Percentiles rank a stretch among this genome's conserved stretches.
These are phyloP conservation scores for Willowsia nigromaculata DNA, from an alignment of 2,888 invertebrate genomes.

Conservation along the genomic window DNA sequence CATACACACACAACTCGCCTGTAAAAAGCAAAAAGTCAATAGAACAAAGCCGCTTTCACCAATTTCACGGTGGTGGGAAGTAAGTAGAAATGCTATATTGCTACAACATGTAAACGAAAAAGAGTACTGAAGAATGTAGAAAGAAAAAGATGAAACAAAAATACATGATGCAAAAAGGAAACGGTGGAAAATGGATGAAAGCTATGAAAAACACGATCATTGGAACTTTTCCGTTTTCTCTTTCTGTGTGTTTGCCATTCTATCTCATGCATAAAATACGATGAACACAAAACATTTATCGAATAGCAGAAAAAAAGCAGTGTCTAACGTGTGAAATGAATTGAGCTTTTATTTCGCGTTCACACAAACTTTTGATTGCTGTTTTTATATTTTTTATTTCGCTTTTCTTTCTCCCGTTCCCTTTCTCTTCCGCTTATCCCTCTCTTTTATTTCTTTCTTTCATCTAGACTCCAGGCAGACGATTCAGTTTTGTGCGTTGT, in stretches of 20 bases:
- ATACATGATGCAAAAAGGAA: constrained; percentile 47
- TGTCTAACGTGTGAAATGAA: constrained; percentile 61
- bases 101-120: background rate
- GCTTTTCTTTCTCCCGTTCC: background rate
- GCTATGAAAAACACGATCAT: constrained; percentile 61
- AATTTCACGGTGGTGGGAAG: constrained; percentile 57
- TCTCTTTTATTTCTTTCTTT: constrained; percentile 26
- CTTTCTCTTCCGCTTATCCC: background rate
- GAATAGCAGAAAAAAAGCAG: constrained; percentile 3
- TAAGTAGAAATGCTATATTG: background rate
- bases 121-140: background rate
- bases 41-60: constrained; percentile 69
- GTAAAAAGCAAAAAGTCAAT: constrained; percentile 61
- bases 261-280: constrained; percentile 68
- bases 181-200: constrained; percentile 65
- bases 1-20: constrained; percentile 21
- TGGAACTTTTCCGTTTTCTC: background rate
- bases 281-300: constrained; percentile 41
- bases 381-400: constrained; percentile 24
- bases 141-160: constrained; percentile 35
- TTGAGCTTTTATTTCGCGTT: constrained; percentile 46
- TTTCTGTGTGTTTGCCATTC: constrained; percentile 13
- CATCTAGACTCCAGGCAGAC: background rate
- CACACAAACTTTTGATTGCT: constrained; percentile 34
- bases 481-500: too few species aligned